Base-by-base conservation (phyloP, 2,113 vertebrate species). In the Mixornis gularis region DNA sequence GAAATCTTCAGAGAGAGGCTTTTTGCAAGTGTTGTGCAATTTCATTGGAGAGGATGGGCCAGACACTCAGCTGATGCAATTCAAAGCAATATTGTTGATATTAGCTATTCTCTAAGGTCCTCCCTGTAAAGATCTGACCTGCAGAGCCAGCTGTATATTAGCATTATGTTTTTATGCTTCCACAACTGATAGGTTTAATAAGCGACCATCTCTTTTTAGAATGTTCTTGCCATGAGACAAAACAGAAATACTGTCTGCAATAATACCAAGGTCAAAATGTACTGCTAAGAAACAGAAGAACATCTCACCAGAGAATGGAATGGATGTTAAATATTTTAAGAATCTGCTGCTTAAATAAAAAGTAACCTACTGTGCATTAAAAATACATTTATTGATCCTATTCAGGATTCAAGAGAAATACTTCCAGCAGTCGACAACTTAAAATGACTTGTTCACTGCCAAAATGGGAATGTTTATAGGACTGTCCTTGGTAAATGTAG, bases 311-410 rank as follows among this genome's bases (percentile, higher is more conserved):
- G 83, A 78, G 84, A 94, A 80, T 14, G 24, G 29, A 93, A 91
- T 73, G 27, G 48, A 44, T 88, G 41, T 25, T 95, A 94, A 94
- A 96, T 96, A 95, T 96, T 96, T 95, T 89, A 96, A 94, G 73
- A 88, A 85, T 92, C 71, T 83, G 25, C 71, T 87, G 24, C 70
- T 86, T 95, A 91, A 92, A 96, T 85, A 46, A 87, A 92, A 90
- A 84, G 46, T 89, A 82, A 65, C 52, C 62, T 73, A 44, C 26
- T 41, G 53, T 76, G 60, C 43, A 74, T 87, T 92, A 96, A 87
- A 95, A 91, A 91, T 93, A 76, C 30, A 81, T 89, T 85, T 91
- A 96, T 79, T 79, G 86, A 66, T 94, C 74, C 55, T 43, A n/a
- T 52, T 77, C 78, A 89, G 11, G 51, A 92, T 89, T 95, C 85